phyloP scores from a whole-genome alignment of 2,888 invertebrate genomes.

The Priocnemis perturbator region DNA sequence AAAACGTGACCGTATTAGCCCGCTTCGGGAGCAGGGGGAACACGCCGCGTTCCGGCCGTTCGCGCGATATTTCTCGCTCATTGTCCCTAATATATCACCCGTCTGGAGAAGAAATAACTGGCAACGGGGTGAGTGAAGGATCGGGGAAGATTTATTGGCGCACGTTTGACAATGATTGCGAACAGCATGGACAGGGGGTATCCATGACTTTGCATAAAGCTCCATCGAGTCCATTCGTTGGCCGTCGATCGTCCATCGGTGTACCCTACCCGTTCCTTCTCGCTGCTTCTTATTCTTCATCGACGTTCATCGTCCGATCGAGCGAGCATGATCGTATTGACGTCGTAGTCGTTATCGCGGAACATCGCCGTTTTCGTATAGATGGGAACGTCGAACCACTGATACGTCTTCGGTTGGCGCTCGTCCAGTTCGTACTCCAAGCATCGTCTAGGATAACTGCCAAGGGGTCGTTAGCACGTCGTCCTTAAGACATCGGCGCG shows the following conservation, averaged over 20 bases:
- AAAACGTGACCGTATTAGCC: too few relatives aligned
- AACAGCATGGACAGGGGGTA: neutral
- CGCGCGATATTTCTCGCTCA: too few relatives aligned
- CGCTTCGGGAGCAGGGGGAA: too few relatives aligned
- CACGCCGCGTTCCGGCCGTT: too few relatives aligned
- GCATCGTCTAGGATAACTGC: conserved; percentile 64
- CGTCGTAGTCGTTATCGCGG: conserved; percentile 5
- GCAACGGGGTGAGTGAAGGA: too few relatives aligned
- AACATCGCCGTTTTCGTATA: conserved; percentile 42
- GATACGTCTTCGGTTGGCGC: conserved; percentile 63
- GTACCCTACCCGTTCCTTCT: neutral
- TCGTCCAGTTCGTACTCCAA: conserved; percentile 68
- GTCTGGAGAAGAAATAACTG: too few relatives aligned
- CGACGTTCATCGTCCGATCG: too few relatives aligned
- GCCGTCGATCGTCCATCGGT: neutral
- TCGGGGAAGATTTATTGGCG: too few relatives aligned
- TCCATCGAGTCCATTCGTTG: neutral
- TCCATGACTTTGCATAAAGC: neutral
- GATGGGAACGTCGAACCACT: conserved; percentile 70
- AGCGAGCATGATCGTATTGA: conserved; percentile 16
- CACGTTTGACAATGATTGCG: too few relatives aligned
- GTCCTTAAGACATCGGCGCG: conserved; percentile 8
- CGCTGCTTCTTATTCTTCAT: neutral
- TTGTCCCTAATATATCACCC: too few relatives aligned
- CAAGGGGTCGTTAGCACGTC: conserved; percentile 42